These are phyloP conservation scores for Lordiphosa clarofinis DNA, from an alignment of 1,140 invertebrate genomes.

Conservation along the genomic window DNA sequence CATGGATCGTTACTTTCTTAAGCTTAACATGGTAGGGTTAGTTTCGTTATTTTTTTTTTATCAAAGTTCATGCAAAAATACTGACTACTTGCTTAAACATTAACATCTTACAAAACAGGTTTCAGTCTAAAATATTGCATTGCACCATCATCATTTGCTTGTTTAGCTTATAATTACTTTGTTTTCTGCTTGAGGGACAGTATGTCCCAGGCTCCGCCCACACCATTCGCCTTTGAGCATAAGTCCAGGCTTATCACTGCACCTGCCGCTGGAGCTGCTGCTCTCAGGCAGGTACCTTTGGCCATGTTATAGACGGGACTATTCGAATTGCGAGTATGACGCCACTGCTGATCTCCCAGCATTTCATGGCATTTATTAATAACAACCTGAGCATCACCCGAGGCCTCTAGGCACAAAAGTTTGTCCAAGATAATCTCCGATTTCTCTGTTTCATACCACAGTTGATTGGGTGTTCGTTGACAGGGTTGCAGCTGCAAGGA, in stretches of 20 bases:
- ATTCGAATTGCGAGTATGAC: constrained; percentile 84
- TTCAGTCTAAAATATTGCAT: constrained; percentile 71
- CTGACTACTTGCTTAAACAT: constrained; percentile 50
- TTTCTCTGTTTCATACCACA: constrained; percentile 88
- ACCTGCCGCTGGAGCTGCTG: constrained; percentile 80
- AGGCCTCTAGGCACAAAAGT: constrained; percentile 91
- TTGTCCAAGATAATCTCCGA: constrained; percentile 92
- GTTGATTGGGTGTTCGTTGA: constrained; percentile 84
- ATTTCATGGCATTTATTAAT: constrained; percentile 96
- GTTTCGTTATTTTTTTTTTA: no score
- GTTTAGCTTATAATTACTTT: constrained; percentile 2
- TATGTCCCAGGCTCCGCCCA: constrained; percentile 86
- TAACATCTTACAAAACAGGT: constrained; percentile 42
- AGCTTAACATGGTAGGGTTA: no score
- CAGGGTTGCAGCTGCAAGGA: constrained; percentile 86
- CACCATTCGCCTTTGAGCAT: constrained; percentile 83
- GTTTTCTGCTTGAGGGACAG: constrained; percentile 65
- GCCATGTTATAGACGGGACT: constrained; percentile 92
- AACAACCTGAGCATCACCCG: constrained; percentile 82
- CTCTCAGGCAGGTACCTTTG: constrained; percentile 90
- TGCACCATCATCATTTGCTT: constrained; percentile 8
- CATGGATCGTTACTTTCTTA: no score
- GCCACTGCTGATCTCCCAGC: constrained; percentile 94
- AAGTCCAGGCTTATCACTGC: constrained; percentile 85
- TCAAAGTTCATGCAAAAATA: constrained; percentile 57